A percentile compares a stretch with the other conserved stretches of the same genome.
Conservation (phyloP, 2,888 invertebrate genomes). For the Tipula helvola region DNA sequence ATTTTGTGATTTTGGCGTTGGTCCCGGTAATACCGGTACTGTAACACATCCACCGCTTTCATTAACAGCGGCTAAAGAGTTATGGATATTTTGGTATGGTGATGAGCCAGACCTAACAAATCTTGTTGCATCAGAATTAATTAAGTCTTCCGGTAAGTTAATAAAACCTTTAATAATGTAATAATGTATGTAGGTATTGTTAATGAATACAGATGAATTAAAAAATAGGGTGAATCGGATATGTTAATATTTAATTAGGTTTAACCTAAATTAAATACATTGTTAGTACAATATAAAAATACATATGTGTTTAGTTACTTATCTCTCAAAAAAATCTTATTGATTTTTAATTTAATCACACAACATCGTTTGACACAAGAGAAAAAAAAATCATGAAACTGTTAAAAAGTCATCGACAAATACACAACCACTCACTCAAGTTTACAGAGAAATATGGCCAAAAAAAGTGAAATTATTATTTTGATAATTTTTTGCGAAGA, state of each 20-base stretch:
- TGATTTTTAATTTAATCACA: background rate
- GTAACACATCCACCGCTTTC: slow-evolving; percentile 62
- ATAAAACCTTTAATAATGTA: background rate
- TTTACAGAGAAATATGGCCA: background rate
- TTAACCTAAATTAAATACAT: background rate
- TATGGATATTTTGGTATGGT: slow-evolving; percentile 99
- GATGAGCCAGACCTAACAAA: slow-evolving; percentile 85
- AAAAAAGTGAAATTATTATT: background rate
- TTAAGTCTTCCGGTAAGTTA: slow-evolving; percentile 72
- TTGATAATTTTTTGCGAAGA: background rate
- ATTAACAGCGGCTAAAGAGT: slow-evolving; percentile 82
- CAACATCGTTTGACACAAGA: too few relatives aligned
- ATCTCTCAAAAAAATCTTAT: background rate
- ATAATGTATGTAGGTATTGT: background rate
- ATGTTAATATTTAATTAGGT: background rate
- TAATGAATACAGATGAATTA: background rate
- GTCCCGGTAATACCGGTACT: slow-evolving; percentile 39
- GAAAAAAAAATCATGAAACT: background rate
- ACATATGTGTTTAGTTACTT: background rate
- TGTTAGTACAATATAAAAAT: background rate
- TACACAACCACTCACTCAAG: background rate
- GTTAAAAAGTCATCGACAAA: background rate
- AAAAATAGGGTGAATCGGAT: background rate
- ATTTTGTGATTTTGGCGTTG: slow-evolving; percentile 29
- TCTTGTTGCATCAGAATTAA: slow-evolving; percentile 72